A percentile compares a stretch with the other conserved stretches of the same genome.
These are phyloP conservation scores for Heliothis subflexa DNA, from an alignment of 1,140 invertebrate genomes.

Conservation along the genomic window DNA sequence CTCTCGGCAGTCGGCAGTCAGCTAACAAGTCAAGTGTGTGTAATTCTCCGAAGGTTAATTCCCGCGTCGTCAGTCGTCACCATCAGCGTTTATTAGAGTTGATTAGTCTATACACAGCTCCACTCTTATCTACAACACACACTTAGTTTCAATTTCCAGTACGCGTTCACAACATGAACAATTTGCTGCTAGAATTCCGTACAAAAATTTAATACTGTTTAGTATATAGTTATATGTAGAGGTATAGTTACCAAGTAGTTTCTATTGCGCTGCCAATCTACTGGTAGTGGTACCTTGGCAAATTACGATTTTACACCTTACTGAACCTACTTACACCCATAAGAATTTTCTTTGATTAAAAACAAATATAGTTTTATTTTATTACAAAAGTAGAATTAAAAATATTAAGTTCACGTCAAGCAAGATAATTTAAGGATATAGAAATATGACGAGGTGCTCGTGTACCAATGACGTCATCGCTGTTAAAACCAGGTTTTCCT, in stretches of 20 bases:
- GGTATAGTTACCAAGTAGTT: neutral
- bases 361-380: neutral
- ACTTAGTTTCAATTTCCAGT: conserved; percentile 38
- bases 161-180: conserved; percentile 23
- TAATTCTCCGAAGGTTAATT: conserved; percentile 49
- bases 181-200: conserved; percentile 34
- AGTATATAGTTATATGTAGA: neutral
- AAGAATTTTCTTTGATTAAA: neutral
- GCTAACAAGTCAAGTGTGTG: conserved; percentile 35
- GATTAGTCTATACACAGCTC: conserved; percentile 56
- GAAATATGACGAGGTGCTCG: neutral
- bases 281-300: neutral
- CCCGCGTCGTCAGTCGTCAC: conserved; percentile 48
- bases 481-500: conserved; percentile 1
- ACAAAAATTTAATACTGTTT: conserved; percentile 11
- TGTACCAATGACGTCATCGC: neutral
- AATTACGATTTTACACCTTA: conserved; percentile 34
- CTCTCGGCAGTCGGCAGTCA: neutral
- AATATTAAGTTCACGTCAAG: neutral
- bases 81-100: conserved; percentile 65
- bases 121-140: conserved; percentile 39
- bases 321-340: neutral
- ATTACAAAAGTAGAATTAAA: too few species aligned
- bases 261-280: conserved; percentile 12
- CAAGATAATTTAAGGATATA: neutral